Evolutionary conservation across 1,140 invertebrate species (phyloP).

Genomic region (Drosophila ercepeae): DNA sequence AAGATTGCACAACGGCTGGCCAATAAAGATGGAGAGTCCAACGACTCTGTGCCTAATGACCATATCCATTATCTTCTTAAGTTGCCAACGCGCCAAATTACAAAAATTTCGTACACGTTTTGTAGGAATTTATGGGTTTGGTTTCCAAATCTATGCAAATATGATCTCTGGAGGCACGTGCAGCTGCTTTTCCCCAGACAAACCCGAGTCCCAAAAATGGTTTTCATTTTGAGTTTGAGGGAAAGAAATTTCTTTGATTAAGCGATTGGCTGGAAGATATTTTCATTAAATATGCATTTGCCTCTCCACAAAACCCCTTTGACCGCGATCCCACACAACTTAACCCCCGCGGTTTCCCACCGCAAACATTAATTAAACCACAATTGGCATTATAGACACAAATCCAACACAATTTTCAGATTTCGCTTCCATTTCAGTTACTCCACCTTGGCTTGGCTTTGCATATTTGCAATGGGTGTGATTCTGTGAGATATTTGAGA

Average conservation of each 20-base stretch:
- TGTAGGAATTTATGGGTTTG: conserved; percentile 47
- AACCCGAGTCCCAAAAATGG: too few species aligned
- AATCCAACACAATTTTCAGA: conserved; percentile 60
- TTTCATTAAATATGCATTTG: conserved; percentile 45
- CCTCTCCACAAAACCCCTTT: conserved; percentile 14
- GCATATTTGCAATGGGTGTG: conserved; percentile 33
- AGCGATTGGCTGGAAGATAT: conserved; percentile 7
- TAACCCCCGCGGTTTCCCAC: conserved; percentile 56
- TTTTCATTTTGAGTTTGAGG: conserved; percentile 14
- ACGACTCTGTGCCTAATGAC: conserved; percentile 64
- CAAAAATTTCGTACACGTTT: conserved; percentile 53
- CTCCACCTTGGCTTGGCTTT: background rate
- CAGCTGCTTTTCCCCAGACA: conserved; percentile 29
- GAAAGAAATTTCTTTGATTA: conserved; percentile 9
- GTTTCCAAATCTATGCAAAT: conserved; percentile 77
- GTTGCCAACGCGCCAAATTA: conserved; percentile 64
- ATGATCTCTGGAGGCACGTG: conserved; percentile 53
- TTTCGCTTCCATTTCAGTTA: conserved; percentile 57
- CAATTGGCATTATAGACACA: conserved; percentile 50
- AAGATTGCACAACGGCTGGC: conserved; percentile 55
- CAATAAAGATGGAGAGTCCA: conserved; percentile 28
- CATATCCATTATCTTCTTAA: conserved; percentile 71
- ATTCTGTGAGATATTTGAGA: conserved; percentile 58
- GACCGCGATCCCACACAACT: conserved; percentile 63
- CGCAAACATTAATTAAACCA: conserved; percentile 56